phyloP scores from a whole-genome alignment of 2,888 invertebrate genomes.

The Asteroscopus sphinx region DNA sequence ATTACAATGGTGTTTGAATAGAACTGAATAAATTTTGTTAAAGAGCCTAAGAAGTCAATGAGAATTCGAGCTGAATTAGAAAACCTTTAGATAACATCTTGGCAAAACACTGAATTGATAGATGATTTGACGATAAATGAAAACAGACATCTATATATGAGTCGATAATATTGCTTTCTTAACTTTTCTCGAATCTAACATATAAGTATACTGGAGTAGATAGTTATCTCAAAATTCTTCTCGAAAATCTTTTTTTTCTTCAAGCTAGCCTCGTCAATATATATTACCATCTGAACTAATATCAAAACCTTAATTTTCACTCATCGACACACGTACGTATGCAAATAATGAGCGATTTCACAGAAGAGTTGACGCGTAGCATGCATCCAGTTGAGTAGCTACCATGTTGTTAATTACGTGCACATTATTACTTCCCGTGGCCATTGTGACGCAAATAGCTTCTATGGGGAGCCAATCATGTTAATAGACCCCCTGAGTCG shows the following conservation, averaged over 20 bases:
- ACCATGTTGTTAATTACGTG: conserved; percentile 22
- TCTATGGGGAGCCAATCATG: conserved; percentile 10
- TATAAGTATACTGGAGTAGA: too few species aligned
- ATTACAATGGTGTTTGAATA: conserved; percentile 1
- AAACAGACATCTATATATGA: too few species aligned
- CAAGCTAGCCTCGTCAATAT: neutral
- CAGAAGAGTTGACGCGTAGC: conserved; percentile 38
- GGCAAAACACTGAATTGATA: too few species aligned
- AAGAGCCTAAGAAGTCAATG: neutral
- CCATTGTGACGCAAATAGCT: conserved; percentile 26
- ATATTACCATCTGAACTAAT: neutral
- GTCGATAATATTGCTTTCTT: too few species aligned
- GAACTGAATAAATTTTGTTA: conserved; percentile 13
- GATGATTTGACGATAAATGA: too few species aligned
- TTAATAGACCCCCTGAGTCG: neutral
- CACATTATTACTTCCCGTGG: conserved; percentile 30
- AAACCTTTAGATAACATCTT: neutral
- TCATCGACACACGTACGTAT: conserved; percentile 1
- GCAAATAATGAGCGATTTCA: conserved; percentile 38
- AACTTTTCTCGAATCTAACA: too few species aligned
- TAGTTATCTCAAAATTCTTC: too few species aligned
- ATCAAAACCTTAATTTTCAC: conserved; percentile 6
- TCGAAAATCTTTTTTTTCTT: too few species aligned
- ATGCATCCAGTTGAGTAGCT: conserved; percentile 34
- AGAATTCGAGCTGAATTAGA: neutral